Evolutionary conservation across 2,888 invertebrate genomes (phyloP), one percentile per base, ranked within the genome.

Genomic region (Phyto melanocephala): DNA sequence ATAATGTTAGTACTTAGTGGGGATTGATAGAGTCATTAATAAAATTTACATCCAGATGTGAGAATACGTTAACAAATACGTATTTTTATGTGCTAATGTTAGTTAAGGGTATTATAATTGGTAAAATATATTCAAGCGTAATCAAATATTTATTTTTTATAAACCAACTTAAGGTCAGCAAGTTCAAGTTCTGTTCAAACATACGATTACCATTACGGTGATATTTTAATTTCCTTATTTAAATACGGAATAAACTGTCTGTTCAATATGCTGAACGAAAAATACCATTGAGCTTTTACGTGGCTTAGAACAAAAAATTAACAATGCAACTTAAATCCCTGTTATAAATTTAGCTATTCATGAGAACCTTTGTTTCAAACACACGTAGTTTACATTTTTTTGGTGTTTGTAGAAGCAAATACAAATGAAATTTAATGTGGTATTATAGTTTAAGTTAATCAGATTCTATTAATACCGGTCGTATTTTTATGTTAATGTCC

Each of bases 11-110:
- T 28, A 28, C 28, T 28, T 28, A 20, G 35, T 28, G 6, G 50
- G 20, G 20, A 65, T 28, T n/a, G 33, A 65, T 65, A 37, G 11
- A 50, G 63, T 47, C 63, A 65, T 65, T 65, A 65, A 28, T 28
- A 28, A 6, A 28, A 28, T 28, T 3, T 28, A 28, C 6, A 28
- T 28, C 6, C 6, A 28, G 28, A 28, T 28, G 28, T 28, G 6
- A 28, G 6, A 28, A 28, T 28, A 28, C 28, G 28, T n/a, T n/a
- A n/a, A n/a, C n/a, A n/a, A n/a, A n/a, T n/a, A n/a, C n/a, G 11
- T 50, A 22, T 50, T 4, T 50, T 2, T 50, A 5, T 50, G 2
- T 50, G 17, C 20, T 20, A 47, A 47, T 15, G 20, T 20, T 50
- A 24, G 13, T n/a, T 24, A 24, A 52, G 24, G 24, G 6, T 28